phyloP scores from a whole-genome alignment of 2,113 vertebrate species.

The Colaptes auratus region DNA sequence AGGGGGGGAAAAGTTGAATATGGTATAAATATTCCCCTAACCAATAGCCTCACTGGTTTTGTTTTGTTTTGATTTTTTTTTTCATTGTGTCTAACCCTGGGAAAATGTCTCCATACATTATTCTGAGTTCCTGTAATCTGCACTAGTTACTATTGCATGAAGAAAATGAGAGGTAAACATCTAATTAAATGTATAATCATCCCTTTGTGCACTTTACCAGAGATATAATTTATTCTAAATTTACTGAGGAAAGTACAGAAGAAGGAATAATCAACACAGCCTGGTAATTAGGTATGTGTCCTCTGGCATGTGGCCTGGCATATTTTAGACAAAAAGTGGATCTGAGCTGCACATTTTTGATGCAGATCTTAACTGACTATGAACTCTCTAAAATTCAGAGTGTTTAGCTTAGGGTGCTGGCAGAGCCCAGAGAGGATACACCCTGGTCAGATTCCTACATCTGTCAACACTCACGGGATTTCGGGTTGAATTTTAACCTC shows the following conservation, averaged over 20 bases:
- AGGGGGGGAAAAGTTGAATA: constrained; percentile 5
- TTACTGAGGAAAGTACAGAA: constrained; percentile 70
- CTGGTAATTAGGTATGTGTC: constrained; percentile 68
- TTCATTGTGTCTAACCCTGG: constrained; percentile 31
- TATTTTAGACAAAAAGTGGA: constrained; percentile 30
- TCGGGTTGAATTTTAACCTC: not conserved
- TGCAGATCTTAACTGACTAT: not conserved
- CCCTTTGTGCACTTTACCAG: constrained; percentile 56
- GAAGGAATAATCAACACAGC: constrained; percentile 67
- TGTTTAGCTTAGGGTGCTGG: not conserved
- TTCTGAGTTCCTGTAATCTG: constrained; percentile 63
- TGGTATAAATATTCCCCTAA: constrained; percentile 5
- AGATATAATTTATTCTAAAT: constrained; percentile 75
- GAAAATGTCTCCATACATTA: constrained; percentile 51
- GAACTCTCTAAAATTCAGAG: not conserved
- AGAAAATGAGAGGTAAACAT: constrained; percentile 63
- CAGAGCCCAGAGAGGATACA: not conserved
- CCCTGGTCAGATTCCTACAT: not conserved
- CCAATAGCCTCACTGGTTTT: not conserved
- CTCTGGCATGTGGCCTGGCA: not conserved
- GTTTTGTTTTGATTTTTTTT: not conserved
- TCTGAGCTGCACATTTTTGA: not conserved
- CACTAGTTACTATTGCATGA: constrained; percentile 33
- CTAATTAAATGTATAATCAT: constrained; percentile 71
- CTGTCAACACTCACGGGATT: not conserved